Conservation (phyloP, 2,797 vertebrate species). For the Crax fasciolata region DNA sequence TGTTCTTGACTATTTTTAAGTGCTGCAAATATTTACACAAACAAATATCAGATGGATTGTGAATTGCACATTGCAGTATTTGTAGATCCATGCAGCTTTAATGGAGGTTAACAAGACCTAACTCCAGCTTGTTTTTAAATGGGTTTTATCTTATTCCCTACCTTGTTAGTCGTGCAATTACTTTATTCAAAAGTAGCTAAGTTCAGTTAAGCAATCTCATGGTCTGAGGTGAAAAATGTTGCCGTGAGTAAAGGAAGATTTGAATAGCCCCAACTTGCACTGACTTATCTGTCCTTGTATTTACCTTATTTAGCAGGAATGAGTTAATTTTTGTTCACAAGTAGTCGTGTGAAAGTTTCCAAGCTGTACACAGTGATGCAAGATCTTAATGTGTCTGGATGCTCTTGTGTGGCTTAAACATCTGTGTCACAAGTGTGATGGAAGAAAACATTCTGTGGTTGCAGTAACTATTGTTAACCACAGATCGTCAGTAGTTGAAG, state of each 20-base stretch:
- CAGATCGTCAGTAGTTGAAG: slow-evolving; percentile 29
- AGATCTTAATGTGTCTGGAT: background rate
- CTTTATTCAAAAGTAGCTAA: background rate
- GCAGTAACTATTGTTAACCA: slow-evolving; percentile 43
- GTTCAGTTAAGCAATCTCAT: background rate
- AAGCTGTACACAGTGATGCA: background rate
- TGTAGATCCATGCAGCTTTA: background rate
- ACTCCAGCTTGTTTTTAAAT: background rate
- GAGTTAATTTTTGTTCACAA: background rate
- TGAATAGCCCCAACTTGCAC: background rate
- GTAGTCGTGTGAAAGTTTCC: background rate
- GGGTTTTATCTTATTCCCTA: background rate
- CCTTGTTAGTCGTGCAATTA: background rate
- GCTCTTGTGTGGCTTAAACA: background rate
- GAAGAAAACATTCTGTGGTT: background rate
- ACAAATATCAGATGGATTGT: background rate
- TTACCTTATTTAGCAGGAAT: background rate
- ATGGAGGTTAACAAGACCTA: background rate
- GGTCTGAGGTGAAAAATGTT: background rate
- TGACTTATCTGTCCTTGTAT: background rate
- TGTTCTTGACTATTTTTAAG: background rate
- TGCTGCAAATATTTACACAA: background rate
- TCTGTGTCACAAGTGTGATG: background rate
- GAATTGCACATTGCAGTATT: background rate
- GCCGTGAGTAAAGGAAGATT: background rate